Evolutionary conservation across 1,140 invertebrate species (phyloP).

Genomic region (Pogonus chalceus): DNA sequence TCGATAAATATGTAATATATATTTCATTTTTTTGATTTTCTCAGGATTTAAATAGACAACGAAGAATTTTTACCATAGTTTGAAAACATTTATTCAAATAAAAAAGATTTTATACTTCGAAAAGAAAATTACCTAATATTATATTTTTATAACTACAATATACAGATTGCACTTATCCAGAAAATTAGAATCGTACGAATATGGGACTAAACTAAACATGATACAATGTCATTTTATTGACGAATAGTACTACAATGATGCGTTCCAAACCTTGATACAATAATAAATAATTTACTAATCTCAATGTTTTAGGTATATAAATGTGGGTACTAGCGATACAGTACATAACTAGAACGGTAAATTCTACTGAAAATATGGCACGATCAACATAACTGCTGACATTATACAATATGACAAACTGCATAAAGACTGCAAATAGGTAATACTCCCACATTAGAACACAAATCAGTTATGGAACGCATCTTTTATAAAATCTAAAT

Average conservation of each 20-base stretch:
- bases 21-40: slow-evolving; percentile 5
- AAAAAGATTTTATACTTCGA: slow-evolving; percentile 8
- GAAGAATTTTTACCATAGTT: slow-evolving; percentile 2
- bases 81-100: slow-evolving; percentile 12
- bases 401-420: slow-evolving; percentile 11
- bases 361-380: slow-evolving; percentile 9
- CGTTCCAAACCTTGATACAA: slow-evolving; percentile 2
- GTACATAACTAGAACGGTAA: background rate
- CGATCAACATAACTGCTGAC: background rate
- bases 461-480: slow-evolving; percentile 11
- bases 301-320: slow-evolving; percentile 5
- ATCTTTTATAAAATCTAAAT: slow-evolving; percentile 8
- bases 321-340: slow-evolving; percentile 5
- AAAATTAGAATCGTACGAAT: slow-evolving; percentile 19
- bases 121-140: slow-evolving; percentile 17
- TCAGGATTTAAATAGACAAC: slow-evolving; percentile 14
- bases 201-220: slow-evolving; percentile 16
- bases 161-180: slow-evolving; percentile 36
- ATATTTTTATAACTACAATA: slow-evolving; percentile 14
- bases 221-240: slow-evolving; percentile 12
- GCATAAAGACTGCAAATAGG: slow-evolving; percentile 7
- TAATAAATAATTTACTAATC: slow-evolving; percentile 7
- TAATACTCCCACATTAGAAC: background rate
- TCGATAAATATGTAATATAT: background rate
- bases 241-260: background rate